Percentiles rank a stretch among this genome's conserved stretches.
These are phyloP conservation scores for Megalops atlanticus DNA, from an alignment of 2,113 vertebrate genomes.

Conservation along the genomic window DNA sequence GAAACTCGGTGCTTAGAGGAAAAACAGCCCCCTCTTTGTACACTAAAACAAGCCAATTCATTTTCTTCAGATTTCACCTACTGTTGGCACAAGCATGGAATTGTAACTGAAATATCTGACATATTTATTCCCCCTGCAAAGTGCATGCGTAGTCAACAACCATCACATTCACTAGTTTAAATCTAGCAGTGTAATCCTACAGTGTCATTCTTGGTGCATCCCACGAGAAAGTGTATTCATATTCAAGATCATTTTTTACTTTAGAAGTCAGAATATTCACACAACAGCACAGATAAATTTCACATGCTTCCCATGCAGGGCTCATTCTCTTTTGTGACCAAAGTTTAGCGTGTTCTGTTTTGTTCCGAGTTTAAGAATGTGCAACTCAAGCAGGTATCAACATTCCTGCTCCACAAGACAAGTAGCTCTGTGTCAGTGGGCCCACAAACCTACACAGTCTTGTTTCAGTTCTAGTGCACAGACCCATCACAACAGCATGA, in stretches of 20 bases:
- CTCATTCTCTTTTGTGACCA: neutral
- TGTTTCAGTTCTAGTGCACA: no score
- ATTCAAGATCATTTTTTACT: neutral
- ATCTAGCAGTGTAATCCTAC: neutral
- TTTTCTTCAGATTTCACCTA: conserved; percentile 27
- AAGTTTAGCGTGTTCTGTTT: neutral
- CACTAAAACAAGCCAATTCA: conserved; percentile 32
- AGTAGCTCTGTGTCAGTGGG: neutral
- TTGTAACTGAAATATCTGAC: neutral
- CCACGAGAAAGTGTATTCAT: neutral
- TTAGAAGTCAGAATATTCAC: neutral
- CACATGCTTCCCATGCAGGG: neutral
- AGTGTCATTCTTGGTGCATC: neutral
- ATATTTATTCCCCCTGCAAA: neutral
- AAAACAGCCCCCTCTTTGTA: conserved; percentile 1
- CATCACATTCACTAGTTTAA: neutral
- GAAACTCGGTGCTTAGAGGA: conserved; percentile 1
- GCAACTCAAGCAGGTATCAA: neutral
- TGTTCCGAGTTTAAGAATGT: neutral
- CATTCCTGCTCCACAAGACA: neutral
- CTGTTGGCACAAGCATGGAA: neutral
- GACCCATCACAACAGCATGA: neutral
- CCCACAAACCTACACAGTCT: neutral
- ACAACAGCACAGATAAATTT: neutral
- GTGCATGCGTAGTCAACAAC: neutral